Evolutionary conservation across 2,113 vertebrate species (phyloP).

Genomic region (Trogon melanurus): DNA sequence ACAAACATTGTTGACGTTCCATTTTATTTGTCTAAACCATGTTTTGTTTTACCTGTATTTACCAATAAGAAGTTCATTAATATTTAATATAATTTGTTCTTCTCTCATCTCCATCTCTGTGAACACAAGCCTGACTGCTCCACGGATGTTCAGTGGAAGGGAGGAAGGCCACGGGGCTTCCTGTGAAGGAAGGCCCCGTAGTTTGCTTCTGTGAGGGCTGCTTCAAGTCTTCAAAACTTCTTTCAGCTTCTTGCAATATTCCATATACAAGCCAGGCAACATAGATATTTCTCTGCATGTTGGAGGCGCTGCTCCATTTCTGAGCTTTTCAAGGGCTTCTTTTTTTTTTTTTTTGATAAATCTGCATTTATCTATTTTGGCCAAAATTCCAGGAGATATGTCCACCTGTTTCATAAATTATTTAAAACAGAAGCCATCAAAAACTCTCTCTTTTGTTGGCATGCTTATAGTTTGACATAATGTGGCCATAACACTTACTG

Average conservation of each 20-base stretch:
- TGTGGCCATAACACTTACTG: neutral
- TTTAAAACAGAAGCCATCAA: neutral
- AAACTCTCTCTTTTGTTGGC: neutral
- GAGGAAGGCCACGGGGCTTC: neutral
- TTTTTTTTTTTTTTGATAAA: neutral
- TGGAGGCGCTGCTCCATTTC: neutral
- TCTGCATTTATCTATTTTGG: neutral
- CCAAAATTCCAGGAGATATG: neutral
- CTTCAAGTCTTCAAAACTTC: neutral
- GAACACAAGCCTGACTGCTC: neutral
- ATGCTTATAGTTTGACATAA: neutral
- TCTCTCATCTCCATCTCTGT: neutral
- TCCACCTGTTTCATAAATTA: neutral
- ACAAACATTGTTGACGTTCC: neutral
- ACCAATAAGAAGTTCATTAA: neutral
- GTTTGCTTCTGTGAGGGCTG: neutral
- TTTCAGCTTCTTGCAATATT: neutral
- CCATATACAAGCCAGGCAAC: fast-evolving
- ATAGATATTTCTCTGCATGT: neutral
- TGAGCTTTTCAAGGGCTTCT: neutral
- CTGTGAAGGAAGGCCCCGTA: too few species aligned
- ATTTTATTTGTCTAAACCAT: neutral
- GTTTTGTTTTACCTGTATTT: neutral
- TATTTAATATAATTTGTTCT: neutral
- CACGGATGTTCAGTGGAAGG: neutral